Base-by-base conservation (phyloP, 2,113 vertebrate genomes). In the Mustelus asterias region DNA sequence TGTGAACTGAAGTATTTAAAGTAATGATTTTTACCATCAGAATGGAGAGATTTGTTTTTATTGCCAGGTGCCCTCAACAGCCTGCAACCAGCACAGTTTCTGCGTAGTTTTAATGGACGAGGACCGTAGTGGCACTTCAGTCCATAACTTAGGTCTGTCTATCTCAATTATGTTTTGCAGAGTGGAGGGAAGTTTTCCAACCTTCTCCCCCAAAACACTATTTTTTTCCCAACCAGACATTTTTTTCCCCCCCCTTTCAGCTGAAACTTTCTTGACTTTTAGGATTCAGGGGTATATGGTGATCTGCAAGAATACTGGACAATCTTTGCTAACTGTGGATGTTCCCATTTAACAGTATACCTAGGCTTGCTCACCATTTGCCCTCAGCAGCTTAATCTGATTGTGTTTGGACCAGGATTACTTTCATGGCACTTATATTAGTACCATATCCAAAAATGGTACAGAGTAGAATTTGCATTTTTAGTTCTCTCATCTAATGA, bases 1-100 rank as follows among this genome's bases (percentile, higher is more conserved):
- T 96, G 78, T 96, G 96, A 94, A 96, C 88, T 95, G 96, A 96
- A 96, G 96, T 96, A 72, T 97, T 44, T 54, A 72, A 95, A 72
- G 22, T 72, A 95, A 54, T 72, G 89, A 65, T 33, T 72, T 70
- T 72, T 48, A 72, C 41, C 67, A 95, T 22, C 93, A 95, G 93
- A 95, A 95, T 72, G 22, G 69, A 95, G 63, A 72, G 94, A 95
- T 93, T 92, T 65, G 33, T 93, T 93, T 37, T 22, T 93, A 93
- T 95, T 95, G 94, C 94, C 69, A 69, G 94, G 41, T 94, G 67
- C 93, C 93, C 93, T 94, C 93, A 94, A 69, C 94, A 95, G 94
- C 94, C 94, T 95, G 69, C 94, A 95, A 72, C 41, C 69, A 95
- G 94, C 26, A 48, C 67, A 95, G 67, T 70, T 70, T 72, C 67